Evolutionary conservation across 2,797 vertebrate genomes (phyloP), one percentile per base, ranked within the genome.

Genomic region (Neostethus bicornis): DNA sequence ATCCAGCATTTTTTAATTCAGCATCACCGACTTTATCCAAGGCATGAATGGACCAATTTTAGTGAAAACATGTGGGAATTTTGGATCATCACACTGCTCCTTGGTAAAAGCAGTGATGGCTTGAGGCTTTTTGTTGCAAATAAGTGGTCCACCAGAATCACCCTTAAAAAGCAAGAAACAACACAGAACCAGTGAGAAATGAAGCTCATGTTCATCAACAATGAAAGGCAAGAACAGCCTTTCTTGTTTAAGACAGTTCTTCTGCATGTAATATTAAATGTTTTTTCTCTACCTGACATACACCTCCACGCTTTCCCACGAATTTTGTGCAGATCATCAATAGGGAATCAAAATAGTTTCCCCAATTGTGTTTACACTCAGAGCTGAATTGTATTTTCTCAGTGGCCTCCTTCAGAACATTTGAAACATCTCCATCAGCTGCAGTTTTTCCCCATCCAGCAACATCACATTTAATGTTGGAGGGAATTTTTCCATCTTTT

Each of bases 101-200:
- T 0, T 0, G 0, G 49, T 82, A 44, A 17, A 92, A 31, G 74
- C 35, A 25, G 73, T 76, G 1, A 92, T 41, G 32, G 79, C 91
- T 20, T 61, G 53, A 46, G 46, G 46, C 49, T 62, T 79, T 3
- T 0, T 48, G 1, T 84, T 77, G 69, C 90, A 93, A 52, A 92
- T 61, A 0, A 92, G 78, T 12, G 90, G 89, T 44, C 90, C 87
- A 1, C 91, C 90, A 0, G 91, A 92, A 54, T 92, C 91, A 5
- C 88, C 91, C 90, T 92, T n/a, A n/a, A n/a, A n/a, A 12, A 5
- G 50, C 60, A 66, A 53, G 60, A 49, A 3, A 1, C 10, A 68
- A 37, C 0, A 60, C 1, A 65, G 44, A 57, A 7, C 45, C 8
- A 34, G 53, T n/a, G 41, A 0, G 54, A 4, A 6, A 12, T 17